Base-by-base conservation (phyloP, 1,140 invertebrate genomes). In the Branchinecta lindahli region DNA sequence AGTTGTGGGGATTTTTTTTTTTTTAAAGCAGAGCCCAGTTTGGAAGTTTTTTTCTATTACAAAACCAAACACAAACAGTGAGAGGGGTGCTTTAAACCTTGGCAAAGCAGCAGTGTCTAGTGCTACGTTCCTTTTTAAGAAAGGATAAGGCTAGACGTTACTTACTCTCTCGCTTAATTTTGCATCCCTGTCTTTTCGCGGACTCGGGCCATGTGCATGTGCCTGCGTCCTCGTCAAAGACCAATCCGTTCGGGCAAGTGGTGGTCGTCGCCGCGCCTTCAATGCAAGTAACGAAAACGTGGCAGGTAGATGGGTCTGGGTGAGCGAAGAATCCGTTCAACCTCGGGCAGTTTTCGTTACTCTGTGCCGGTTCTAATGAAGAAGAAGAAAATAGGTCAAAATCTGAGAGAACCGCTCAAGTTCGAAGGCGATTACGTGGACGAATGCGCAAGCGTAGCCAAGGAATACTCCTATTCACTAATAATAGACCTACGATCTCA, bases 251-350 rank as follows among this genome's bases (percentile, higher is more conserved):
- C 0, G 91, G 91, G 77, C 91, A 94, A 52, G 84, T 87, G 74
- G 88, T 88, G 77, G 90, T 87, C 52, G 84, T 87, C 45, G 85
- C 83, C 45, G 89, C 87, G 21, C 91, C 91, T 70, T 91, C 88
- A 73, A 91, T 91, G 77, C 91, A 94, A 78, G 92, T 92, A 82
- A 84, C 91, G 83, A 93, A 94, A 68, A 90, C 79, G 76, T 91
- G 87, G 81, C 91, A 94, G 5, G 90, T 83, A 3, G 84, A 77
- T 10, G 86, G 79, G 74, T 92, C 88, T 6, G 89, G 89, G 81
- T 94, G 89, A 4, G 89, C 86, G 79, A 92, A 94, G 83, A 92
- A 91, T 8, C 91, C 91, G 77, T 92, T 92, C 75, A 84, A 83
- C 71, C 91, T 83, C 7, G 90, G 90, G 75, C 91, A 94, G 68